phyloP scores from a whole-genome alignment of 2,797 vertebrate species.

The Onychomys leucogaster region DNA sequence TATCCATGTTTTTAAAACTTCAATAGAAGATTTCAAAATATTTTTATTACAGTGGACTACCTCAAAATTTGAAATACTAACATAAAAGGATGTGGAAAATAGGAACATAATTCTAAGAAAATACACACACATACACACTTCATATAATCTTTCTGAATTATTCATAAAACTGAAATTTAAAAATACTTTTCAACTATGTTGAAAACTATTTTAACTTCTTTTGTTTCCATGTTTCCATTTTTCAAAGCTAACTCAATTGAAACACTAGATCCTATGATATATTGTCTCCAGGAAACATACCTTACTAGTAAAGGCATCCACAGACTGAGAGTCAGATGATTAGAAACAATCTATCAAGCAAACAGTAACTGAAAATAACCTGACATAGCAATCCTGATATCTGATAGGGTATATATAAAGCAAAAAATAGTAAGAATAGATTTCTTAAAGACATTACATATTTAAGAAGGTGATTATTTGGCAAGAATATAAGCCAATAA shows the following conservation, averaged over 20 bases:
- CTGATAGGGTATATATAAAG: not conserved
- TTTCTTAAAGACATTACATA: not conserved
- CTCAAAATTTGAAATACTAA: not conserved
- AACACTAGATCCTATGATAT: not conserved
- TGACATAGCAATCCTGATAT: not conserved
- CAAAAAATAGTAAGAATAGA: not conserved
- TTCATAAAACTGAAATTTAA: not conserved
- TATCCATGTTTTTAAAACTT: not conserved
- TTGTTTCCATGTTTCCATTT: not conserved
- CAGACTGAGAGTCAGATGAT: not conserved
- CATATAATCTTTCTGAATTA: not conserved
- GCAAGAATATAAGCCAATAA: not conserved
- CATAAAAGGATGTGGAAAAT: not conserved
- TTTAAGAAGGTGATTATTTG: not conserved
- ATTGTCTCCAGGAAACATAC: not conserved
- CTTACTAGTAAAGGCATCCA: not conserved
- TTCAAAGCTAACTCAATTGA: not conserved
- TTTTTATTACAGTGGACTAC: not conserved
- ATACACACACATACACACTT: not conserved
- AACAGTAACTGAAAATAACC: not conserved
- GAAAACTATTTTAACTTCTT: constrained; percentile 36
- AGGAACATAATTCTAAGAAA: constrained; percentile 22
- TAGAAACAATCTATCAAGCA: not conserved
- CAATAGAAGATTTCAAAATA: not conserved
- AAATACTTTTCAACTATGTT: not conserved